Evolutionary conservation across 2,888 invertebrate genomes (phyloP).

Genomic region (Taphrorychus bicolor): DNA sequence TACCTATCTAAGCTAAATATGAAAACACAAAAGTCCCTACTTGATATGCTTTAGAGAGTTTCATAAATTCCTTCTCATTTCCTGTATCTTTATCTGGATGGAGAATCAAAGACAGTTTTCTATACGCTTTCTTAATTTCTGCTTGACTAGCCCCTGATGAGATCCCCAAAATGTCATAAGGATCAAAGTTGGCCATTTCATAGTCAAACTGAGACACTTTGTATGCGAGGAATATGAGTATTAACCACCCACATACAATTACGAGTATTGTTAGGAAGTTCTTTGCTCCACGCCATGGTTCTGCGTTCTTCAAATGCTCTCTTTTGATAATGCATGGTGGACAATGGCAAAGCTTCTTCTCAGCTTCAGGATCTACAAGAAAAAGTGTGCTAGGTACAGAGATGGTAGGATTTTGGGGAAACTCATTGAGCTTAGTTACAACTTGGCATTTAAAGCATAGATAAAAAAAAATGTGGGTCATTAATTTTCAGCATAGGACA

Average conservation of each 20-base stretch:
- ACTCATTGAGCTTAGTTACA: too few species aligned
- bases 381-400: neutral
- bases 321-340: conserved; percentile 87
- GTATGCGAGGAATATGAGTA: conserved; percentile 82
- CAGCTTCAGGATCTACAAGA: conserved; percentile 76
- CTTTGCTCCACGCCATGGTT: conserved; percentile 88
- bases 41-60: conserved; percentile 91
- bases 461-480: too few species aligned
- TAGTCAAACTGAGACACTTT: conserved; percentile 97
- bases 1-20: too few species aligned
- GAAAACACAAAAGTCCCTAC: conserved; percentile 58
- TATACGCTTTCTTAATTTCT: conserved; percentile 95
- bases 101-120: conserved; percentile 88
- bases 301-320: conserved; percentile 78
- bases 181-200: conserved; percentile 99
- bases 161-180: conserved; percentile 93
- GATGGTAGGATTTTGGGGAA: neutral
- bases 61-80: conserved; percentile 97
- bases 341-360: conserved; percentile 86
- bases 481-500: too few species aligned
- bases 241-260: conserved; percentile 83
- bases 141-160: conserved; percentile 84
- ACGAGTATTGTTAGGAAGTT: conserved; percentile 79
- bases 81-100: conserved; percentile 99
- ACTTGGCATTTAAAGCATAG: too few species aligned